Percentiles rank a stretch among this genome's conserved stretches.
Evolutionary conservation across 2,888 invertebrate species (phyloP).

Genomic region (Metallyticus violacea): DNA sequence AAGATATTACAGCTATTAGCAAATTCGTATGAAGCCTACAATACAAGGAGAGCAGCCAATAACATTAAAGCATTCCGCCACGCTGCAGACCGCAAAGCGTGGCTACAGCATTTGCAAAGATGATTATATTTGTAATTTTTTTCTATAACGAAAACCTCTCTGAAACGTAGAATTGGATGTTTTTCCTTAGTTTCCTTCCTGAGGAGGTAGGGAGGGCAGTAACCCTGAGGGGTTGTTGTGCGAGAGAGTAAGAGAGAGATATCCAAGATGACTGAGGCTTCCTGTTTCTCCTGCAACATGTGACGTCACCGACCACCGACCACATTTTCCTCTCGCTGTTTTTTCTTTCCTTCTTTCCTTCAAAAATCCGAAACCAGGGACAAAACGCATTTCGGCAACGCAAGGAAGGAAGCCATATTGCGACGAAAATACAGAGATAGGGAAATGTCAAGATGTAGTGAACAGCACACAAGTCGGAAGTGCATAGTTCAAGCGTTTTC

Average conservation of each 20-base stretch:
- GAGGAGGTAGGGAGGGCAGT: background rate
- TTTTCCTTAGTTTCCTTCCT: background rate
- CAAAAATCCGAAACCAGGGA: background rate
- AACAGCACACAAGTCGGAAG: too few relatives aligned
- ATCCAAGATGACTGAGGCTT: constrained; percentile 6
- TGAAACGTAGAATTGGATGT: background rate
- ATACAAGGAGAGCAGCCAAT: too few relatives aligned
- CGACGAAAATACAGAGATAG: background rate
- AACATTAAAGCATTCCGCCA: too few relatives aligned
- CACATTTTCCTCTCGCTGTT: background rate
- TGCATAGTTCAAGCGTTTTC: too few relatives aligned
- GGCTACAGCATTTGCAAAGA: too few relatives aligned
- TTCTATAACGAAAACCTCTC: too few relatives aligned
- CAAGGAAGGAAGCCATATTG: background rate
- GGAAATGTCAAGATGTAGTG: background rate
- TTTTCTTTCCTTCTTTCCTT: too few relatives aligned
- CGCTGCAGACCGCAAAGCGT: too few relatives aligned
- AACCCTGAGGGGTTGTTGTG: background rate
- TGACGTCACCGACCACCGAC: constrained; percentile 1
- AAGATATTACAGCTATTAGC: too few relatives aligned
- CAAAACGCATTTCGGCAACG: background rate
- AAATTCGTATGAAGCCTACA: too few relatives aligned
- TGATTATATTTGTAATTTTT: too few relatives aligned
- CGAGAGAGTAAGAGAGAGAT: background rate
- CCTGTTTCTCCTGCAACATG: background rate